phyloP scores from a whole-genome alignment of 2,113 vertebrate genomes.

The Andinoacara biseriatus region DNA sequence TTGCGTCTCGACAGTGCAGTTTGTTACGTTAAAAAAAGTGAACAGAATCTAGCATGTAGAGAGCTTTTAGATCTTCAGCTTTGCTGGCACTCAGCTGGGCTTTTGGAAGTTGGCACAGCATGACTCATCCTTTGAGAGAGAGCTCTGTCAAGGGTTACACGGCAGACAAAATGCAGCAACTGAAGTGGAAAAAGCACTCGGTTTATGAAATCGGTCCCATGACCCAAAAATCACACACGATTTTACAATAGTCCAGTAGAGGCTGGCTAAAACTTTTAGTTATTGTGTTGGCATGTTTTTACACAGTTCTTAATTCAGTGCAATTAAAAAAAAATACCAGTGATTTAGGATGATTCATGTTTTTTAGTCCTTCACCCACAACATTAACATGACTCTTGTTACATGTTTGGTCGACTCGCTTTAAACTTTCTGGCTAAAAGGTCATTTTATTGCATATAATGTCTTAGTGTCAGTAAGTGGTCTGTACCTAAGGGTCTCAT shows the following conservation, averaged over 20 bases:
- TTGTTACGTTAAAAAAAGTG: background rate
- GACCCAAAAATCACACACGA: slow-evolving; percentile 14
- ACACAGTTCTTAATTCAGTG: background rate
- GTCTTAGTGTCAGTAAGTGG: background rate
- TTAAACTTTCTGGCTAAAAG: background rate
- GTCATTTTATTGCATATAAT: background rate
- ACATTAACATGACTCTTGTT: background rate
- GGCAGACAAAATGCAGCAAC: slow-evolving; percentile 23
- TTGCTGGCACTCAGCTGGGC: slow-evolving; percentile 7
- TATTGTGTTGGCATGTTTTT: background rate
- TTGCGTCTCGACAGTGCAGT: background rate
- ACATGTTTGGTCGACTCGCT: background rate
- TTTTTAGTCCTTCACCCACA: background rate
- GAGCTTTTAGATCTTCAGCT: background rate
- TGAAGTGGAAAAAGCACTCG: slow-evolving; percentile 43
- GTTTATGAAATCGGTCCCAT: slow-evolving; percentile 34
- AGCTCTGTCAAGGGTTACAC: slow-evolving; percentile 28
- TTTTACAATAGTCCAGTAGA: slow-evolving; percentile 13
- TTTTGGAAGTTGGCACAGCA: slow-evolving; percentile 6
- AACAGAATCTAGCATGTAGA: background rate
- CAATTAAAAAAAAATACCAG: background rate
- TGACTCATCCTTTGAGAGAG: slow-evolving; percentile 23
- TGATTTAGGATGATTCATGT: background rate
- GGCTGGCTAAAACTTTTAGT: background rate
- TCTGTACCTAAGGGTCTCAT: background rate